These are phyloP conservation scores for Acanthosepion lycidas DNA, from an alignment of 2,888 invertebrate species.

Conservation along the genomic window DNA sequence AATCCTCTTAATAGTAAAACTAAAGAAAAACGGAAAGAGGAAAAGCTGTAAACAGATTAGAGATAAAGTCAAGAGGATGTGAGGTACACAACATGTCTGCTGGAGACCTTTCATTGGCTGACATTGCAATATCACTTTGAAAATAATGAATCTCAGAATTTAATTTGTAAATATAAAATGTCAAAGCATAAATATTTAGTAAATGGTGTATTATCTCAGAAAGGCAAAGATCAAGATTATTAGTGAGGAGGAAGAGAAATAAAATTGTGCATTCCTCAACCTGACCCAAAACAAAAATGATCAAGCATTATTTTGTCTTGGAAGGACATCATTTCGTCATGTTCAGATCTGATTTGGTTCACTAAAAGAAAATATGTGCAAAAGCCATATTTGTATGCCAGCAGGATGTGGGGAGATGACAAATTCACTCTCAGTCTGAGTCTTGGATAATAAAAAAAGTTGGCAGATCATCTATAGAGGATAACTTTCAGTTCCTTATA, in stretches of 20 bases:
- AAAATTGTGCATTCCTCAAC: neutral
- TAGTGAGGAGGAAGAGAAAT: neutral
- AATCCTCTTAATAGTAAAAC: no score
- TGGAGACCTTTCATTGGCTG: neutral
- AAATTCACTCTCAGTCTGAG: no score
- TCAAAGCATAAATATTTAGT: neutral
- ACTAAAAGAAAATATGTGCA: no score
- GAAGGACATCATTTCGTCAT: neutral
- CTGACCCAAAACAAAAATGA: neutral
- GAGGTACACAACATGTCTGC: neutral
- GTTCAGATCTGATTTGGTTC: neutral
- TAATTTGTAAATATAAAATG: constrained; percentile 12
- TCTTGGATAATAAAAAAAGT: no score
- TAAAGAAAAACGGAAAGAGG: no score
- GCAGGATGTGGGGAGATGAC: no score
- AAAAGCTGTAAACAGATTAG: no score
- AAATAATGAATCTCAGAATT: neutral
- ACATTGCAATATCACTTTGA: neutral
- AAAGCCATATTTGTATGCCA: no score
- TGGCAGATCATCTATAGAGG: no score
- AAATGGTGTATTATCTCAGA: neutral
- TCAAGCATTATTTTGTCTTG: neutral
- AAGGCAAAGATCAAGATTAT: neutral
- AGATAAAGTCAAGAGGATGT: no score
- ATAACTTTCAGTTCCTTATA: no score